phyloP scores from a whole-genome alignment of 2,888 invertebrate genomes.

The Synanthedon andrenaeformis region DNA sequence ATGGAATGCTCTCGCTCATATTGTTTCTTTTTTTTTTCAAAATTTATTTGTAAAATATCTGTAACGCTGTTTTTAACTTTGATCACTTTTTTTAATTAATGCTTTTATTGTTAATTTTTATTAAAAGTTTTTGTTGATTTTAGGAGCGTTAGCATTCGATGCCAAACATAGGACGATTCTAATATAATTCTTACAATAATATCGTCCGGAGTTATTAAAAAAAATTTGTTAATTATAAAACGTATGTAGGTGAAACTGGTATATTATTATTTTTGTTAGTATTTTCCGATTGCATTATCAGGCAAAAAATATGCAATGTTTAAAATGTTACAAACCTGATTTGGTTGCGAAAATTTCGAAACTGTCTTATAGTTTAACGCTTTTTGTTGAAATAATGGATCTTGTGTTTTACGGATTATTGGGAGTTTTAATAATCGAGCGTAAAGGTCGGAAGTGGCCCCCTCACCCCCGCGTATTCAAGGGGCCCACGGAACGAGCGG shows the following conservation, averaged over 20 bases:
- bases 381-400: background rate
- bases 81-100: too few relatives aligned
- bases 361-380: background rate
- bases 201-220: conserved; percentile 64
- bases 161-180: conserved; percentile 59
- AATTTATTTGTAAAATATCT: too few relatives aligned
- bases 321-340: background rate
- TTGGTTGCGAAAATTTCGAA: too few relatives aligned
- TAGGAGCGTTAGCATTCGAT: conserved; percentile 40
- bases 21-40: background rate
- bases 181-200: conserved; percentile 70
- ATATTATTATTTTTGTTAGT: conserved; percentile 59
- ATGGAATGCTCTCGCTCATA: conserved; percentile 47
- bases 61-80: too few relatives aligned
- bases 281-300: conserved; percentile 45
- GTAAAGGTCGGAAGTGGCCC: too few relatives aligned
- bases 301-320: background rate
- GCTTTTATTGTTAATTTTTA: too few relatives aligned
- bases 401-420: too few relatives aligned
- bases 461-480: too few relatives aligned
- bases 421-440: too few relatives aligned
- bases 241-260: conserved; percentile 43
- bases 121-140: conserved; percentile 23
- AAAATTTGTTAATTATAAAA: conserved; percentile 59
- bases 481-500: conserved; percentile 27